Evolutionary conservation across 2,797 vertebrate genomes (phyloP).

Genomic region (Manis crassicaudata): DNA sequence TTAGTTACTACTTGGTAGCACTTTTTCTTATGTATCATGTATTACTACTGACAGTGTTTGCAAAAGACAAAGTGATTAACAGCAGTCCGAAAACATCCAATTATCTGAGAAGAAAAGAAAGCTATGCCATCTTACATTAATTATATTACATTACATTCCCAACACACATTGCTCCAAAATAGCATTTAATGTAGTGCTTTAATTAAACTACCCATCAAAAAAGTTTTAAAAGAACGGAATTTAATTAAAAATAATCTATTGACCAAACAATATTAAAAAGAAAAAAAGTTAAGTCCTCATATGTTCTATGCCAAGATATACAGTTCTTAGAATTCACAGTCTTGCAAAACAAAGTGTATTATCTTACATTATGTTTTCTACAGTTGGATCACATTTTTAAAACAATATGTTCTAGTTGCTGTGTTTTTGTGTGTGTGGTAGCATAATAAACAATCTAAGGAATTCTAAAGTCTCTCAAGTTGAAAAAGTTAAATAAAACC

Average conservation of each 20-base stretch:
- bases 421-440: conserved; percentile 19
- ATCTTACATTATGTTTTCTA: background rate
- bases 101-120: conserved; percentile 16
- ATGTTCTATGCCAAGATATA: background rate
- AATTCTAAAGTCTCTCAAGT: conserved; percentile 19
- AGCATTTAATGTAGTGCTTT: background rate
- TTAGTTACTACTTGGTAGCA: background rate
- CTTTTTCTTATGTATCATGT: background rate
- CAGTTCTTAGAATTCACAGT: background rate
- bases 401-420: background rate
- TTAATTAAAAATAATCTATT: conserved; percentile 1
- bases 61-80: background rate
- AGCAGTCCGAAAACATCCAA: background rate
- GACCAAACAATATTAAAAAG: conserved; percentile 13
- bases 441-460: background rate
- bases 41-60: background rate
- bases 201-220: conserved; percentile 37
- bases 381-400: background rate
- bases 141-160: conserved; percentile 4
- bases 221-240: conserved; percentile 13
- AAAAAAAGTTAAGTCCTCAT: background rate
- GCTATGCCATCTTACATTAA: background rate
- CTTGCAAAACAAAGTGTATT: background rate
- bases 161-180: background rate
- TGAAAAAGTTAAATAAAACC: conserved; percentile 37